phyloP scores from a whole-genome alignment of 2,888 invertebrate species.

The Cancer borealis region DNA sequence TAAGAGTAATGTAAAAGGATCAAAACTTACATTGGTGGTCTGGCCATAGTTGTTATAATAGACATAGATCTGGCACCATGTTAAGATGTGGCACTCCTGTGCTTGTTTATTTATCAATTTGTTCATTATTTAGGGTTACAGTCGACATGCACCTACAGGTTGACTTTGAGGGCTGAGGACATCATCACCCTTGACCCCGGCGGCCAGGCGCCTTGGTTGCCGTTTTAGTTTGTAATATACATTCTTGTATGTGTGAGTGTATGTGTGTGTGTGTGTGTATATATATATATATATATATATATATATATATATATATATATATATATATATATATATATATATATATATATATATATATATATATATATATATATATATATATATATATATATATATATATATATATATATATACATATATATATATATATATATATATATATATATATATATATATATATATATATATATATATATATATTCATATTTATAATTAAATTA shows the following conservation, averaged over 20 bases:
- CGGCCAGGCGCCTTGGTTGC: background rate
- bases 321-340: background rate
- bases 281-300: conserved; percentile 56
- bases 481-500: background rate
- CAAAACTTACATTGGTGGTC: conserved; percentile 13
- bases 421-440: conserved; percentile 55
- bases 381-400: conserved; percentile 51
- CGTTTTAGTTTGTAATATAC: no score
- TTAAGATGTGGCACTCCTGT: background rate
- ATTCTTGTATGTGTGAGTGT: background rate
- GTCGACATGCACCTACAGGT: background rate
- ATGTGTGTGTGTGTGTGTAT: conserved; percentile 54
- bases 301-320: conserved; percentile 51
- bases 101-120: background rate
- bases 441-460: conserved; percentile 51
- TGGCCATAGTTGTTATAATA: conserved; percentile 46
- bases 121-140: background rate
- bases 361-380: conserved; percentile 54
- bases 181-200: background rate
- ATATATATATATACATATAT: conserved; percentile 11
- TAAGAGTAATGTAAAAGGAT: conserved; percentile 33
- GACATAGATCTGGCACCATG: conserved; percentile 9
- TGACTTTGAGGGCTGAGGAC: background rate
- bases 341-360: conserved; percentile 58
- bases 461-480: conserved; percentile 29